A percentile compares a stretch with the other conserved stretches of the same genome.
Conservation (phyloP, 2,888 invertebrate species). For the Drosophila maculinotata region DNA sequence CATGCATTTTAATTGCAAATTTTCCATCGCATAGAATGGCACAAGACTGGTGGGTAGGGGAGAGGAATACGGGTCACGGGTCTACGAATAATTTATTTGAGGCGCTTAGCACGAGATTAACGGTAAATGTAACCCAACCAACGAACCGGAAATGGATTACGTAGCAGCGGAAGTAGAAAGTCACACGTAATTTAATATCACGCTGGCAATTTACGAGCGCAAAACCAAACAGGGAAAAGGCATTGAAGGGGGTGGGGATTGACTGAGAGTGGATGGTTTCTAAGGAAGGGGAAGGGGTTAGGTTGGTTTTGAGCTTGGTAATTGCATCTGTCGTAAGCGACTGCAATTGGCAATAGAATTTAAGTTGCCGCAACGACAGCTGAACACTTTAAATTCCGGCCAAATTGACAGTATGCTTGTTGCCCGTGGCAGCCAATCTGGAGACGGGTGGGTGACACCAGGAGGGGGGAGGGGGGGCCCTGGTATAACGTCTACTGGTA, state of each 20-base stretch:
- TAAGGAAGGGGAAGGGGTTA: not conserved
- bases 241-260: not conserved
- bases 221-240: not conserved
- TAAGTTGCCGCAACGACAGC: constrained; percentile 34
- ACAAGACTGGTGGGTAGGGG: not conserved
- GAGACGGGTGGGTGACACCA: not conserved
- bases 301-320: constrained; percentile 21
- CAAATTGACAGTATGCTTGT: constrained; percentile 25
- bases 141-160: constrained; percentile 82
- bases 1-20: constrained; percentile 81
- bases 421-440: constrained; percentile 24
- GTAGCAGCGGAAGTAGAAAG: constrained; percentile 75
- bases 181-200: constrained; percentile 82
- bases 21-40: constrained; percentile 35
- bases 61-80: constrained; percentile 2
- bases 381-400: constrained; percentile 48
- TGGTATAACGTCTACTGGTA: too few relatives aligned
- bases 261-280: constrained; percentile 11
- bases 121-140: constrained; percentile 77
- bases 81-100: constrained; percentile 79
- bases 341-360: constrained; percentile 66
- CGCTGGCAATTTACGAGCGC: constrained; percentile 76
- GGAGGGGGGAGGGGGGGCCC: not conserved
- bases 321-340: constrained; percentile 65
- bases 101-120: constrained; percentile 79